Evolutionary conservation across 64 coral and sea anemone species (phyloP).

Genomic region (Cladopsammia gracilis): DNA sequence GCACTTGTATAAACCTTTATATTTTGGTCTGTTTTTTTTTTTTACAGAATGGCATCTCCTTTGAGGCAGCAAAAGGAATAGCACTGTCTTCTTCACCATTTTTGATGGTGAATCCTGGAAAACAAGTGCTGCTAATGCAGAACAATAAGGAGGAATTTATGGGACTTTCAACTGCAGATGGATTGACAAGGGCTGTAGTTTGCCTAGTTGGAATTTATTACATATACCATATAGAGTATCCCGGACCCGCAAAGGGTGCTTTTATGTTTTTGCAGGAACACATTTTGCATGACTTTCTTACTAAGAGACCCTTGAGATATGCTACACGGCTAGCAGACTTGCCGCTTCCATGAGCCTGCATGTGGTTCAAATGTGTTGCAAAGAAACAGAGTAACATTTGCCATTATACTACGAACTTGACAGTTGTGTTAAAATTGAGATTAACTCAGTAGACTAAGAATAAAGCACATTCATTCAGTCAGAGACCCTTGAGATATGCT

Average conservation of each 20-base stretch:
- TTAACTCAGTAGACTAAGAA: too few species aligned
- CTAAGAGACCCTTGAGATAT: background rate
- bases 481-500: background rate
- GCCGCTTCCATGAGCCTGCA: background rate
- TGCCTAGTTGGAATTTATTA: slow-evolving; percentile 6
- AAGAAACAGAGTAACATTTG: too few species aligned
- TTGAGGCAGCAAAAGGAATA: background rate
- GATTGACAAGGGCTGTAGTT: background rate
- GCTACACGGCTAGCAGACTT: background rate
- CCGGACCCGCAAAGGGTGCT: background rate
- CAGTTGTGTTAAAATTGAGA: too few species aligned
- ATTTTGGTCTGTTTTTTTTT: background rate
- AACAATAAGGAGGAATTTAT: background rate
- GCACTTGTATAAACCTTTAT: too few species aligned
- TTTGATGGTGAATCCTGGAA: background rate
- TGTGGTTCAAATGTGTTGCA: too few species aligned
- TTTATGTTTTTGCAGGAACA: slow-evolving; percentile 3
- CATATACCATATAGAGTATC: background rate
- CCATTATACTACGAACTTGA: too few species aligned
- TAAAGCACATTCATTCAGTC: too few species aligned
- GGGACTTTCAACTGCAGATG: background rate
- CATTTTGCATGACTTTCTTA: background rate
- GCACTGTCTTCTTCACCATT: background rate
- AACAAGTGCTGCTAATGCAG: background rate
- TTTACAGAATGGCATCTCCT: background rate